Conservation (phyloP, 2,113 vertebrate genomes). For the Petrocephalus zakoni region DNA sequence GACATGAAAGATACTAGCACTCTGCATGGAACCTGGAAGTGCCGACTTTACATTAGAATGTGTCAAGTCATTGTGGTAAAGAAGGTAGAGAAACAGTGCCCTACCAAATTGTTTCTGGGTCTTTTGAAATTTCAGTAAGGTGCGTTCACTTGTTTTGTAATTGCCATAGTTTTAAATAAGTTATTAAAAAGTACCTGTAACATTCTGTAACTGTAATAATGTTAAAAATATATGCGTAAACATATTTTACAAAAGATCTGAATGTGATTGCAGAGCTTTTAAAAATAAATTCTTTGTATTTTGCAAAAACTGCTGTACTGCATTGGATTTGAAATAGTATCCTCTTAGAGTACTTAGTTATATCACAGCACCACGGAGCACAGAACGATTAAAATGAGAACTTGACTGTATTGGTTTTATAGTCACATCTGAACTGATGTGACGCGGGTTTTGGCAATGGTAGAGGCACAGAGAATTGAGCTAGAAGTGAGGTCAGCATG, state of each 20-base stretch:
- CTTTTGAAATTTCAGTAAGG: not conserved
- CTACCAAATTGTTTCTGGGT: not conserved
- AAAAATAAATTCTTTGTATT: not conserved
- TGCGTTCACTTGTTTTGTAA: not conserved
- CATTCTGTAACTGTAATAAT: not conserved
- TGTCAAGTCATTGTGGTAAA: not conserved
- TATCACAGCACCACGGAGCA: not conserved
- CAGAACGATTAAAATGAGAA: not conserved
- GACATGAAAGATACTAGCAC: not conserved
- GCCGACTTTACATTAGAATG: not conserved
- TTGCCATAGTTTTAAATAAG: not conserved
- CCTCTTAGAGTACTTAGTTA: not conserved
- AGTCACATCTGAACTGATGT: constrained; percentile 3
- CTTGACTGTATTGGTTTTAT: not conserved
- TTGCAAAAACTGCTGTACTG: not conserved
- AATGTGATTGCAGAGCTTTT: not conserved
- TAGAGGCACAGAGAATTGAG: not conserved
- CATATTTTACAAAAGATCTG: not conserved
- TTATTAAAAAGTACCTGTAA: not conserved
- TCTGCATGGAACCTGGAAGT: constrained; percentile 13
- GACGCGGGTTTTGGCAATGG: constrained; percentile 9
- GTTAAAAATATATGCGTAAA: not conserved
- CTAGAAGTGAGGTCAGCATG: not conserved
- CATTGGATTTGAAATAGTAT: not conserved
- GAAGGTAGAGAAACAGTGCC: not conserved